These are phyloP conservation scores for Sceloporus undulatus DNA, from an alignment of 2,113 vertebrate species.

Conservation along the genomic window DNA sequence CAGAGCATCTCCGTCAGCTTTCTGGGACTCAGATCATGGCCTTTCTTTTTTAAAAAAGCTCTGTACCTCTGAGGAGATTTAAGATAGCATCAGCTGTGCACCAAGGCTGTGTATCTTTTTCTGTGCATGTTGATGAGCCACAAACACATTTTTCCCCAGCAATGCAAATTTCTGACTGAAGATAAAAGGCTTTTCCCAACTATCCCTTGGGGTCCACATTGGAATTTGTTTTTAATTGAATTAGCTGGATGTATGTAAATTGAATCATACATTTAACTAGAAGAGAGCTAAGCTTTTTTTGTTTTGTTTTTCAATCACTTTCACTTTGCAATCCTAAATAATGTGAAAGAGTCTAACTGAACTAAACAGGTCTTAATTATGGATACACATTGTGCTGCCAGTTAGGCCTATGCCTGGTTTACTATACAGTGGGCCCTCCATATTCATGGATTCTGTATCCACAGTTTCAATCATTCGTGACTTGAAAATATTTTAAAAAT, in stretches of 20 bases:
- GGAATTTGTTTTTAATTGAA: constrained; percentile 69
- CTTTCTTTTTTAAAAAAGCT: not conserved
- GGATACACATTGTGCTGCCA: constrained; percentile 60
- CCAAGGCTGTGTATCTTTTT: not conserved
- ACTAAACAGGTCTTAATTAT: not conserved
- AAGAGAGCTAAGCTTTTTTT: not conserved
- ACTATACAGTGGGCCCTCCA: constrained; percentile 26
- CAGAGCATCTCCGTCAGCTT: not conserved
- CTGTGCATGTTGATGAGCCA: constrained; percentile 6
- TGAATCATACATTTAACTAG: constrained; percentile 48
- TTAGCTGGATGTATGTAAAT: constrained; percentile 70
- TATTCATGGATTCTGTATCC: not conserved
- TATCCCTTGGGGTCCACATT: constrained; percentile 70
- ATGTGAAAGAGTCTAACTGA: not conserved
- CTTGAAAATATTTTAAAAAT: too few relatives aligned
- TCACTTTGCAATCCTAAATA: not conserved
- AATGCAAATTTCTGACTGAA: constrained; percentile 55
- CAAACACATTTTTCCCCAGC: constrained; percentile 49
- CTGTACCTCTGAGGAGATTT: not conserved
- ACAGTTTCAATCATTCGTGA: not conserved
- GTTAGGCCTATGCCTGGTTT: constrained; percentile 35
- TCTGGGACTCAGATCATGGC: not conserved
- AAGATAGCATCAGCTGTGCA: constrained; percentile 20
- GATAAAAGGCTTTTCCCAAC: constrained; percentile 59
- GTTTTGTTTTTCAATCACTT: not conserved